phyloP scores from a whole-genome alignment of 1,140 invertebrate species.

The Zaprionus nigranus region DNA sequence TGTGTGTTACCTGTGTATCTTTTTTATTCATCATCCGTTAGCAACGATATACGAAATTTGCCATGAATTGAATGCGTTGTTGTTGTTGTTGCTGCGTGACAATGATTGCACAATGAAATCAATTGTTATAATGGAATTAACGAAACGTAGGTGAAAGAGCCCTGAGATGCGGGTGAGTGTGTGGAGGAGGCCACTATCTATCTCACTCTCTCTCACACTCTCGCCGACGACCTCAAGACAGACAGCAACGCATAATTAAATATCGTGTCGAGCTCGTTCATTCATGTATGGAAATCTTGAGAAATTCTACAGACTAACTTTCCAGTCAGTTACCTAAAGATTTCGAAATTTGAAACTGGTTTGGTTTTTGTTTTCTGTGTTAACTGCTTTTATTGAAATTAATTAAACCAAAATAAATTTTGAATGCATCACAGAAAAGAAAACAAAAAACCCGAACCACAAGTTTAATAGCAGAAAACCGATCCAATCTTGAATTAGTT shows the following conservation, averaged over 20 bases:
- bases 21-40: conserved; percentile 61
- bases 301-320: neutral
- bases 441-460: conserved; percentile 14
- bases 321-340: neutral
- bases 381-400: conserved; percentile 10
- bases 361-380: conserved; percentile 1
- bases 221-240: conserved; percentile 41
- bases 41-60: conserved; percentile 49
- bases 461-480: conserved; percentile 13
- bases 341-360: conserved; percentile 27
- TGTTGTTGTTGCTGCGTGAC: conserved; percentile 61
- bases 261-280: conserved; percentile 5
- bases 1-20: conserved; percentile 46
- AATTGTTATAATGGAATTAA: conserved; percentile 83
- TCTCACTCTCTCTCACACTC: neutral
- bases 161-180: conserved; percentile 31
- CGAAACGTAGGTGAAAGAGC: conserved; percentile 56
- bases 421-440: neutral
- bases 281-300: neutral
- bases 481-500: conserved; percentile 20
- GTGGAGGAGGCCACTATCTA: conserved; percentile 21
- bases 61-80: conserved; percentile 49
- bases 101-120: conserved; percentile 83
- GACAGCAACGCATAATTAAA: conserved; percentile 59
- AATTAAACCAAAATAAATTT: conserved; percentile 11